Percentiles rank a stretch among this genome's conserved stretches.
Evolutionary conservation across 2,797 vertebrate genomes (phyloP).

Genomic region (Botia almorhae): DNA sequence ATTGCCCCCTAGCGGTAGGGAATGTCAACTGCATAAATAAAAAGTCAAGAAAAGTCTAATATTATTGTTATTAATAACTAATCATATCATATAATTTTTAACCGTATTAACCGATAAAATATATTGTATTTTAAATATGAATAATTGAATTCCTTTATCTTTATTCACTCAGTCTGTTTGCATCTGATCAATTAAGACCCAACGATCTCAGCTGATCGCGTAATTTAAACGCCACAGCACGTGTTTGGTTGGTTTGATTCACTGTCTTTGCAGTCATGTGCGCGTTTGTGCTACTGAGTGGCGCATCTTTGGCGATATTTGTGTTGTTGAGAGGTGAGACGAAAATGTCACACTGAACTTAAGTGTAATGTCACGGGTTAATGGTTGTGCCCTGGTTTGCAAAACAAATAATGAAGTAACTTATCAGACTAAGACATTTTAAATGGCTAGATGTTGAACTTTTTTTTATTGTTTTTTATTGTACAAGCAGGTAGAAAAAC

Average conservation of each 20-base stretch:
- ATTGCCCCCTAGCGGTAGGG: neutral
- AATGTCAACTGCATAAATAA: neutral
- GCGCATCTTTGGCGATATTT: constrained; percentile 6
- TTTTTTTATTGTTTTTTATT: too few relatives aligned
- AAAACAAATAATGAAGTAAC: too few relatives aligned
- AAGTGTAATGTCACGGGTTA: neutral
- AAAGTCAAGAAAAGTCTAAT: neutral
- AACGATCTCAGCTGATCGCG: constrained; percentile 18
- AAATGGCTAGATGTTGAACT: too few relatives aligned
- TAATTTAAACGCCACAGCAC: neutral
- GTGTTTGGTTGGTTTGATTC: neutral
- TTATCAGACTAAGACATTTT: too few relatives aligned
- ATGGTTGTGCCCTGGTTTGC: too few relatives aligned
- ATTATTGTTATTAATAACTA: neutral
- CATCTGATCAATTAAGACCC: constrained; percentile 32
- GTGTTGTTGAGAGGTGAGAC: constrained; percentile 40
- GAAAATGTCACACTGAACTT: neutral
- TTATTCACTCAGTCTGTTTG: neutral
- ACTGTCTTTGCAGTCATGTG: constrained; percentile 4
- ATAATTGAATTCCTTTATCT: too few relatives aligned
- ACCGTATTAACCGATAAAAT: too few relatives aligned
- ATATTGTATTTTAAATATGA: too few relatives aligned
- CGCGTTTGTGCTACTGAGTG: neutral
- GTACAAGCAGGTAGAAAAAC: too few relatives aligned
- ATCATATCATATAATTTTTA: too few relatives aligned